Percentiles rank a stretch among this genome's conserved stretches.
Conservation (phyloP, 1,140 invertebrate genomes). For the Eurosta solidaginis region DNA sequence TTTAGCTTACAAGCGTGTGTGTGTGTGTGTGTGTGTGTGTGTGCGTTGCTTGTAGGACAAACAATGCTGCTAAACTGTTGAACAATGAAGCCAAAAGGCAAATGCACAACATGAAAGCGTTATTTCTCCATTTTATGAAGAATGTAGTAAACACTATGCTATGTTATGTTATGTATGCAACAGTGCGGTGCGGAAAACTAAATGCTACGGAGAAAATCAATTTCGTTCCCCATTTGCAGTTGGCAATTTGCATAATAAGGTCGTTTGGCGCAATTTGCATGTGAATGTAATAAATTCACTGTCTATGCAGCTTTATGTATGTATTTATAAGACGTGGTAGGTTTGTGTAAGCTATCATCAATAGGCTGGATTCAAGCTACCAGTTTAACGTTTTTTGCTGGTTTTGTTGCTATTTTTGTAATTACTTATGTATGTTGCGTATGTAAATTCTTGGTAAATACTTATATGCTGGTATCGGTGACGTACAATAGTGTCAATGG, state of each 20-base stretch:
- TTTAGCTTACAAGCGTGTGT: not conserved
- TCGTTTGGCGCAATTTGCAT: constrained; percentile 60
- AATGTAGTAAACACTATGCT: not conserved
- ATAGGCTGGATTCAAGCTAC: not conserved
- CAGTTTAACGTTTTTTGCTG: not conserved
- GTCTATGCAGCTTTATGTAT: constrained; percentile 29
- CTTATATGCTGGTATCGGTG: no score
- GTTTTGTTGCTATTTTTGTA: no score
- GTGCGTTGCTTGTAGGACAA: not conserved
- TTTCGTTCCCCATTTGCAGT: constrained; percentile 60
- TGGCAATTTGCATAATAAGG: constrained; percentile 61
- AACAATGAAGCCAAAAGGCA: constrained; percentile 42
- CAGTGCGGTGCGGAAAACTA: not conserved
- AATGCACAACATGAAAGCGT: constrained; percentile 6
- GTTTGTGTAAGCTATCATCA: not conserved
- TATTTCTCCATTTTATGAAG: not conserved
- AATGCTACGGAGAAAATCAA: constrained; percentile 50
- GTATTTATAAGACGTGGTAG: not conserved
- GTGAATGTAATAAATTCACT: constrained; percentile 60
- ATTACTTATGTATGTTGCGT: no score
- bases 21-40: not conserved
- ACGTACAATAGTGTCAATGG: no score
- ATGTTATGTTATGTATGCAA: no score
- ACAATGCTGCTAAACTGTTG: constrained; percentile 53
- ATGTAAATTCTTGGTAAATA: no score